Evolutionary conservation across 2,888 invertebrate species (phyloP).

Genomic region (Liodrosophila aerea): DNA sequence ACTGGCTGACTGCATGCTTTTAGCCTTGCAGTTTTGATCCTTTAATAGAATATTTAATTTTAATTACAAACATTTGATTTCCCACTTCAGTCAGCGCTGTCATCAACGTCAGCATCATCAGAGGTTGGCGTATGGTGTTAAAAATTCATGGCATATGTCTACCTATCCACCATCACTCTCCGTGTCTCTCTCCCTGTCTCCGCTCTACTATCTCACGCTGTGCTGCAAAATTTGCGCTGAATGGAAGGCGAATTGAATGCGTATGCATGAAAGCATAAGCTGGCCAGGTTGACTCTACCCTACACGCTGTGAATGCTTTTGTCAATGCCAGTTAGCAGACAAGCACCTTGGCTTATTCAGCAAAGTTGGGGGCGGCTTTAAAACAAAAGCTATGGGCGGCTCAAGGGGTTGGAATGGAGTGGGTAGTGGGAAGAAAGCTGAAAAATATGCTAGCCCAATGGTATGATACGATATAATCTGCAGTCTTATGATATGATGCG

Average conservation of each 20-base stretch:
- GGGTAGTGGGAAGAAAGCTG: no score
- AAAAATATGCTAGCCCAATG: no score
- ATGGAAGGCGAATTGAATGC: conserved; percentile 66
- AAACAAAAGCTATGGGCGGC: no score
- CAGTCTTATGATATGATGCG: no score
- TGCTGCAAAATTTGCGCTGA: conserved; percentile 37
- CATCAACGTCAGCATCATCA: conserved; percentile 1
- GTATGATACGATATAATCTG: no score
- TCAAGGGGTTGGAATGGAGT: no score
- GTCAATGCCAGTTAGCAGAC: conserved; percentile 34
- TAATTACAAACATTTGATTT: conserved; percentile 78
- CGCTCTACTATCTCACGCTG: not conserved
- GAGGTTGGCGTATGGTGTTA: conserved; percentile 39
- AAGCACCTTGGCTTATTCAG: no score
- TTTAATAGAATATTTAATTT: conserved; percentile 77
- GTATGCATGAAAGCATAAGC: conserved; percentile 65
- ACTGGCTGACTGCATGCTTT: conserved; percentile 69
- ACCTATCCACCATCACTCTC: conserved; percentile 1
- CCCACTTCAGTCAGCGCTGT: conserved; percentile 68
- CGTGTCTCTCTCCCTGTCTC: not conserved
- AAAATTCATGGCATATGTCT: conserved; percentile 65
- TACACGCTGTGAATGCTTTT: conserved; percentile 49
- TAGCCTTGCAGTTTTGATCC: conserved; percentile 75
- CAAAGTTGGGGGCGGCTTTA: no score
- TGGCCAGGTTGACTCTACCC: conserved; percentile 50